phyloP scores from a whole-genome alignment of 2,888 invertebrate genomes.

The Tipula unca region DNA sequence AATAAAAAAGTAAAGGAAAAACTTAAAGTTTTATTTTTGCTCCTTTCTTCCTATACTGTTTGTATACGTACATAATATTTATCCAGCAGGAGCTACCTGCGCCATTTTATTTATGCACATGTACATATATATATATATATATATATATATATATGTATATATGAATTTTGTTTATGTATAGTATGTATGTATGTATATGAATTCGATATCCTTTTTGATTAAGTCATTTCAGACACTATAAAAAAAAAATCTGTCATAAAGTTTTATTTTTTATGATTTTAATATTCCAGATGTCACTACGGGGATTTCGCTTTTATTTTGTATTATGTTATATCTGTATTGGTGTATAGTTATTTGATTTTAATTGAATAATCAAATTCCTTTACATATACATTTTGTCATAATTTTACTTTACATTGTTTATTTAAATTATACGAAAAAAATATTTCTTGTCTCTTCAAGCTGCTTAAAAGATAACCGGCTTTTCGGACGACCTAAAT shows the following conservation, averaged over 20 bases:
- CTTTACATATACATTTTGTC: not conserved
- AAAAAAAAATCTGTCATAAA: not conserved
- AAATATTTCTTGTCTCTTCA: not conserved
- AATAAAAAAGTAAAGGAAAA: not conserved
- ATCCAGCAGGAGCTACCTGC: constrained; percentile 2
- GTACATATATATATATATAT: no score
- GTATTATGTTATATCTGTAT: not conserved
- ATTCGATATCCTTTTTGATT: constrained; percentile 8
- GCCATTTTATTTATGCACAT: not conserved
- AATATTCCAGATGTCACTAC: not conserved
- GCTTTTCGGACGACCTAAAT: not conserved
- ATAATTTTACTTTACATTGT: not conserved
- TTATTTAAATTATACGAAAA: not conserved
- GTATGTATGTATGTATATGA: not conserved
- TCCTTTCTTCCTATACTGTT: not conserved
- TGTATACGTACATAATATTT: not conserved
- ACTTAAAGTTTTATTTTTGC: not conserved
- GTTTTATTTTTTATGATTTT: not conserved
- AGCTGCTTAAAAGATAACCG: not conserved
- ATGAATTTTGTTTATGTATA: not conserved
- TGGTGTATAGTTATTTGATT: not conserved
- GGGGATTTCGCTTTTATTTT: not conserved
- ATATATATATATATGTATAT: no score
- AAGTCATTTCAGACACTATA: constrained; percentile 14
- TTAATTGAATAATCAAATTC: not conserved